phyloP scores from a whole-genome alignment of 2,113 vertebrate genomes.

The Paraplagusia blochii region DNA sequence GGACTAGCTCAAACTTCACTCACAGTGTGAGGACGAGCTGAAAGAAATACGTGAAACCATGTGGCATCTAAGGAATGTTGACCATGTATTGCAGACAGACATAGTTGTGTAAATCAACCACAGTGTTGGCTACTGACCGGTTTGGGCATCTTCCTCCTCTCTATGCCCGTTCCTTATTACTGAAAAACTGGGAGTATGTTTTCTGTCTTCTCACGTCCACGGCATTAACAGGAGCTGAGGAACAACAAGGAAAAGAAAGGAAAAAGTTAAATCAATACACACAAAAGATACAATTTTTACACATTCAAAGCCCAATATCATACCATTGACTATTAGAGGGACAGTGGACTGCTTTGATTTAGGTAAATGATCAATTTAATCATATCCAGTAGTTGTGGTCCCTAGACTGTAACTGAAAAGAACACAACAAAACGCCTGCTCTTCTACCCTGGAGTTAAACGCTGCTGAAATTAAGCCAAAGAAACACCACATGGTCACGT shows the following conservation, averaged over 20 bases:
- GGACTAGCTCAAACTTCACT: too few relatives aligned
- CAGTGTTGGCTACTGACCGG: constrained; percentile 47
- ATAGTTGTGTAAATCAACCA: neutral
- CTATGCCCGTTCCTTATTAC: constrained; percentile 33
- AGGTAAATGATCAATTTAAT: too few relatives aligned
- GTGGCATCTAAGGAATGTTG: neutral
- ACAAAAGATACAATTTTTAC: too few relatives aligned
- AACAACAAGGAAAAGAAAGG: constrained; percentile 17
- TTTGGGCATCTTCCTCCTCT: constrained; percentile 67
- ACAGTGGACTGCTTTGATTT: too few relatives aligned
- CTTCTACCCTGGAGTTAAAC: neutral
- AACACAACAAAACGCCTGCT: neutral
- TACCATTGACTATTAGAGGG: too few relatives aligned
- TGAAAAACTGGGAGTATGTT: constrained; percentile 58
- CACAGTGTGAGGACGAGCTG: neutral
- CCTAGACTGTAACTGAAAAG: neutral
- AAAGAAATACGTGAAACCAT: neutral
- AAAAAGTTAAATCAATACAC: neutral
- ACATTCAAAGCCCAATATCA: too few relatives aligned
- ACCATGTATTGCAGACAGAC: neutral
- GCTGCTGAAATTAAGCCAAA: neutral
- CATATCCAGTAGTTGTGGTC: too few relatives aligned
- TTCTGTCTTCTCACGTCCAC: constrained; percentile 23
- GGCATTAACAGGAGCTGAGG: constrained; percentile 41
- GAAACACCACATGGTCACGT: neutral